These are phyloP conservation scores for Scrobipalpa costella DNA, from an alignment of 2,888 invertebrate species.

Conservation along the genomic window DNA sequence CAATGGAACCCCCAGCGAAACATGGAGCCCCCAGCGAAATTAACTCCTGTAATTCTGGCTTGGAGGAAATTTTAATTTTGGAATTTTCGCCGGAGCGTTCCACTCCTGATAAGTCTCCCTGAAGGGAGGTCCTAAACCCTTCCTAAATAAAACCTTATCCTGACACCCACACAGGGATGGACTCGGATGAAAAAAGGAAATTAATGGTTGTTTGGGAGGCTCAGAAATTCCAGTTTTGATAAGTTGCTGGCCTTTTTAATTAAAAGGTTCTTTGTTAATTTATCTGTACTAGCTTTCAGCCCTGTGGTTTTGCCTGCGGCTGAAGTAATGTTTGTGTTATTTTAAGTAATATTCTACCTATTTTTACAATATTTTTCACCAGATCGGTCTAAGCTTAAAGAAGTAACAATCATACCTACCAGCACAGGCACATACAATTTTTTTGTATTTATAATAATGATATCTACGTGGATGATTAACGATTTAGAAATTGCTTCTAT, in stretches of 20 bases:
- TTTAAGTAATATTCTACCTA: too few species aligned
- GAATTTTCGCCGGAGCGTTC: slow-evolving; percentile 41
- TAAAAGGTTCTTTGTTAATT: slow-evolving; percentile 1
- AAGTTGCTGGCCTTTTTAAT: slow-evolving; percentile 3
- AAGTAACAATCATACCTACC: too few species aligned
- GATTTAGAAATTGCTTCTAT: too few species aligned
- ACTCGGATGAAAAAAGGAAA: background rate
- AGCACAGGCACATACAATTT: too few species aligned
- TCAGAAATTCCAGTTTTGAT: slow-evolving; percentile 1
- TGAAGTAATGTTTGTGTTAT: too few species aligned
- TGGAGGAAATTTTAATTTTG: slow-evolving; percentile 32
- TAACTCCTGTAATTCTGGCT: slow-evolving; percentile 24
- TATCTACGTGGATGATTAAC: too few species aligned
- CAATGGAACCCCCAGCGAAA: background rate
- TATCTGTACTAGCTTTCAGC: background rate
- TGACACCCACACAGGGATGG: slow-evolving; percentile 16
- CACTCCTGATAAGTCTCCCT: slow-evolving; percentile 47
- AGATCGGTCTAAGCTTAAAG: too few species aligned
- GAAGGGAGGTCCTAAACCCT: slow-evolving; percentile 33
- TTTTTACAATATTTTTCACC: too few species aligned
- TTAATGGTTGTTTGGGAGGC: background rate
- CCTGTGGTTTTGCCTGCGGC: too few species aligned
- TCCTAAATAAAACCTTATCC: slow-evolving; percentile 24
- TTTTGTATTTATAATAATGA: too few species aligned
- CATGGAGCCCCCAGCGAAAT: slow-evolving; percentile 8